Evolutionary conservation across 2,797 vertebrate genomes (phyloP), one percentile per base, ranked within the genome.

Genomic region (Chelmon rostratus): DNA sequence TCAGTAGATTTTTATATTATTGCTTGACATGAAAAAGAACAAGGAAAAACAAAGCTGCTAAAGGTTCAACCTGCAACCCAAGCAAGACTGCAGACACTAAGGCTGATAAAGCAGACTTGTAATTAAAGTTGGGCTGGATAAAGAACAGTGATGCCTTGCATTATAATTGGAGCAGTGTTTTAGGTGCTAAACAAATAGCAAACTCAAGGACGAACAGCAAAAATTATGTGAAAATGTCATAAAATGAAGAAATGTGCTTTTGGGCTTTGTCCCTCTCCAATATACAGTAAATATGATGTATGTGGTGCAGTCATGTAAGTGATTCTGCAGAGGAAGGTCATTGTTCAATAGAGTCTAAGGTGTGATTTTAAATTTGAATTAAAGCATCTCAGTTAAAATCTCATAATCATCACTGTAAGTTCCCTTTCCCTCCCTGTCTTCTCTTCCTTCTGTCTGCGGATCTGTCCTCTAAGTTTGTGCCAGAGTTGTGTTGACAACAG

Each of bases 401-500:
- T 40, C 10, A 35, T 5, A 19, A 31, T 52, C 68, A 18, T n/a
- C n/a, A 23, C 3, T 21, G 12, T 40, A 40, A 13, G n/a, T 25
- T 47, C 12, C 2, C 25, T 19, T 21, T 28, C 12, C 23, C 8
- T 21, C n/a, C 11, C 4, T 23, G 31, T 42, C n/a, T 31, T 37
- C 11, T 57, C 31, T 13, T 19, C 10, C 18, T 23, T 53, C 25
- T 9, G 7, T 46, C 35, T 47, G 28, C 31, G 38, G 42, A 28
- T 70, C 6, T 59, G 23, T 52, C 53, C 63, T 83, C 40, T 46
- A 5, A 38, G 10, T 47, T 10, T 46, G 63, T 21, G 19, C 23
- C 68, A 67, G 56, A 76, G 58, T 53, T 47, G 28, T 63, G 75
- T 54, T 80, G 80, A 80, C 62, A 83, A 62, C 38, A 66, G 52